Evolutionary conservation across 2,113 vertebrate genomes (phyloP).

Genomic region (Cyrtonyx montezumae): DNA sequence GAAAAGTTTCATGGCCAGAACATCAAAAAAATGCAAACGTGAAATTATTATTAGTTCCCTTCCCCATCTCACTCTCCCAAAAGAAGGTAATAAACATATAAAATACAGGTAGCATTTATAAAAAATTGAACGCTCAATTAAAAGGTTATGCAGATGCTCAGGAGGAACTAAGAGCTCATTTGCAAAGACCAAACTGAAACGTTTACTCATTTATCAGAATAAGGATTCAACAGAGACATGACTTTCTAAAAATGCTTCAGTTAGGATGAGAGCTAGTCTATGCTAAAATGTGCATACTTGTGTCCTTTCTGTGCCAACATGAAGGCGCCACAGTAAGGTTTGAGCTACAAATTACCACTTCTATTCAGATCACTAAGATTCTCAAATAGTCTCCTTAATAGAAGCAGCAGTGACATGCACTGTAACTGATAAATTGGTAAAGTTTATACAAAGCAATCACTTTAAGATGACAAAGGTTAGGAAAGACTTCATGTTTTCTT

Average conservation of each 20-base stretch:
- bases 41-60: not conserved
- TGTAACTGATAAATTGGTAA: not conserved
- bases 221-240: not conserved
- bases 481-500: no score
- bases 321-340: not conserved
- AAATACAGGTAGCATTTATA: not conserved
- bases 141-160: not conserved
- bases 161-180: not conserved
- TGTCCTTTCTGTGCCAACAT: constrained; percentile 2
- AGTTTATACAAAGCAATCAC: not conserved
- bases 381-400: not conserved
- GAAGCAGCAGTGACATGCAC: not conserved
- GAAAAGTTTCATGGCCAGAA: not conserved
- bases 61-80: no score
- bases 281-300: not conserved
- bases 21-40: accelerated
- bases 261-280: not conserved
- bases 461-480: no score
- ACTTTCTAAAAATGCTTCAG: not conserved
- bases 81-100: not conserved
- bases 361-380: not conserved
- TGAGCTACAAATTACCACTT: not conserved
- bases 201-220: not conserved
- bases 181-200: not conserved
- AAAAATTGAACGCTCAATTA: not conserved